phyloP scores from a whole-genome alignment of 2,888 invertebrate species.

The Heliothis peltigera region DNA sequence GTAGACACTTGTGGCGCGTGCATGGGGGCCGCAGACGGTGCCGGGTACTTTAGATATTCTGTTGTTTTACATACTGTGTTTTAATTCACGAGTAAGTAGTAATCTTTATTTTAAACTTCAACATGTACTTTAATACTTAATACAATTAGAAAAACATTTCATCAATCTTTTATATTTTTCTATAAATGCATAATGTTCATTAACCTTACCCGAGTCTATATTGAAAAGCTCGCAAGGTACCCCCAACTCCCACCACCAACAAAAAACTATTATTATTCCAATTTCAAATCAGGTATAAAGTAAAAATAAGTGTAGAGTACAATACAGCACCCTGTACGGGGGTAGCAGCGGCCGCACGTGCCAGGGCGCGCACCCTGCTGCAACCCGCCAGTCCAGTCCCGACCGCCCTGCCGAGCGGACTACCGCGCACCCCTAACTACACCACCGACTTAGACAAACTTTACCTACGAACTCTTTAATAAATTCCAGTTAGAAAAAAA shows the following conservation, averaged over 20 bases:
- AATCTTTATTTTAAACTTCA: not conserved
- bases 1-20: constrained; percentile 76
- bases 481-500: constrained; percentile 21
- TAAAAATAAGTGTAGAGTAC: constrained; percentile 50
- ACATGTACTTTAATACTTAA: too few species aligned
- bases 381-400: constrained; percentile 80
- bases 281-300: constrained; percentile 59
- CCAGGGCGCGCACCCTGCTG: constrained; percentile 80
- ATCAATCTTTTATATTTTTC: not conserved
- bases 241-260: constrained; percentile 32
- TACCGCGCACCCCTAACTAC: constrained; percentile 82
- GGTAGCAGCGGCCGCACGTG: constrained; percentile 81
- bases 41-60: constrained; percentile 49
- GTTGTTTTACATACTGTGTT: constrained; percentile 17
- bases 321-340: constrained; percentile 72
- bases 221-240: constrained; percentile 1
- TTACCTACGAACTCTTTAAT: constrained; percentile 52
- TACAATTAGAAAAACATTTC: too few species aligned
- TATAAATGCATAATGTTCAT: not conserved
- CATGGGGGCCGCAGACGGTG: constrained; percentile 73
- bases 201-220: not conserved
- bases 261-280: constrained; percentile 53
- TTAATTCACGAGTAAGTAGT: constrained; percentile 20
- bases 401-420: constrained; percentile 84
- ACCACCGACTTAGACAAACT: constrained; percentile 62